Percentiles rank a stretch among this genome's conserved stretches.
These are phyloP conservation scores for Lumbricus terrestris DNA, from an alignment of 2,888 invertebrate genomes.

Conservation along the genomic window DNA sequence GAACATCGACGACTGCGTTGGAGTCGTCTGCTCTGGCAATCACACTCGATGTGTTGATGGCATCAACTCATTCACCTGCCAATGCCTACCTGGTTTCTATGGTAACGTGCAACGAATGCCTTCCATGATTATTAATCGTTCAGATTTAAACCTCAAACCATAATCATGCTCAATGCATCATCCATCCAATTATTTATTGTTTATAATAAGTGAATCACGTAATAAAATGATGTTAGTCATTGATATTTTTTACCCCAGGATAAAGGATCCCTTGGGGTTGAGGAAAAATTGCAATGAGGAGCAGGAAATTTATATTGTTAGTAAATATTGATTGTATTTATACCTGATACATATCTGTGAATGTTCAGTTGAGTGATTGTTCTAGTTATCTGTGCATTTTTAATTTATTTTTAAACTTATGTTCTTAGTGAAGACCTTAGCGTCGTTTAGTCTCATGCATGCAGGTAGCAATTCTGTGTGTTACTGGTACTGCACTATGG, in stretches of 20 bases:
- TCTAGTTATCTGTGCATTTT: too few relatives aligned
- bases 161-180: background rate
- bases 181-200: background rate
- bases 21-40: constrained; percentile 72
- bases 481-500: too few relatives aligned
- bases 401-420: too few relatives aligned
- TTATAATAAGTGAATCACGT: background rate
- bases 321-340: background rate
- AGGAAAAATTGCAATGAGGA: too few relatives aligned
- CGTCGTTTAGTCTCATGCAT: too few relatives aligned
- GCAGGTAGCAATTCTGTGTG: too few relatives aligned
- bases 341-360: too few relatives aligned
- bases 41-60: constrained; percentile 78
- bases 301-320: too few relatives aligned
- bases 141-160: background rate
- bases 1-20: constrained; percentile 89
- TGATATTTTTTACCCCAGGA: too few relatives aligned
- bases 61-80: constrained; percentile 69
- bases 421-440: too few relatives aligned
- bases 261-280: too few relatives aligned
- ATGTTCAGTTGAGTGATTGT: too few relatives aligned
- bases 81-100: constrained; percentile 41
- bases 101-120: background rate
- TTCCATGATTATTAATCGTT: background rate
- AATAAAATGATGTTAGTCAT: background rate